phyloP scores from a whole-genome alignment of 2,113 vertebrate genomes.

The Spheniscus mendiculus region DNA sequence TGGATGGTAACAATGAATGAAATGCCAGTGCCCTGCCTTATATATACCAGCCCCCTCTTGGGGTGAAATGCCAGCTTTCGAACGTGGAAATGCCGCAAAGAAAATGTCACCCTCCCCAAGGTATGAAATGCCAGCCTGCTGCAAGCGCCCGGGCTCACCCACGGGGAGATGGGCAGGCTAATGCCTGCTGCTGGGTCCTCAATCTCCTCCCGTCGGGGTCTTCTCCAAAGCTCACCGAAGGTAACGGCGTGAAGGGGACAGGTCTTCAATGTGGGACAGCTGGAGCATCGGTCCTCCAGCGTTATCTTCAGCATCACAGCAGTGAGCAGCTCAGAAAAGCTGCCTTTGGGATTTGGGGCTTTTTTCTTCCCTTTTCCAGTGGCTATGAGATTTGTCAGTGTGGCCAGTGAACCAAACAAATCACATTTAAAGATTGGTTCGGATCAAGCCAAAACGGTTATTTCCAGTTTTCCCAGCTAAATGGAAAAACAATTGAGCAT shows the following conservation, averaged over 20 bases:
- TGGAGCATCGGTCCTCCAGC: not conserved
- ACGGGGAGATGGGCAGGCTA: not conserved
- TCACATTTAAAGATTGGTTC: not conserved
- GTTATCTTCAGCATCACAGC: not conserved
- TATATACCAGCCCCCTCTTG: conserved; percentile 64
- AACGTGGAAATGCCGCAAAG: conserved; percentile 28
- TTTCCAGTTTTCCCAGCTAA: conserved; percentile 15
- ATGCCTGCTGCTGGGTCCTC: not conserved
- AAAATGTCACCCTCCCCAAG: conserved; percentile 65
- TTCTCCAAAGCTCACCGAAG: not conserved
- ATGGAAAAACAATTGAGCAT: conserved; percentile 33
- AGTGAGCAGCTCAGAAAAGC: not conserved
- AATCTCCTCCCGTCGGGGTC: rapidly evolving
- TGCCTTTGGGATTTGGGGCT: not conserved
- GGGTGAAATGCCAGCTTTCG: conserved; percentile 61
- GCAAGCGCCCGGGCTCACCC: not conserved
- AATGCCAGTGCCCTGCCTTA: conserved; percentile 66
- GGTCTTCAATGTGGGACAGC: not conserved
- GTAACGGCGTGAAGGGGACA: not conserved
- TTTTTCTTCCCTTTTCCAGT: not conserved
- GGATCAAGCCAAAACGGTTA: not conserved
- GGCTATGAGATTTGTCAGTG: not conserved
- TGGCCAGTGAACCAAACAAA: not conserved
- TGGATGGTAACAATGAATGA: conserved; percentile 67
- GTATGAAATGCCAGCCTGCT: conserved; percentile 58